Percentiles rank a stretch among this genome's conserved stretches.
phyloP scores from a whole-genome alignment of 2,888 invertebrate species.

The Ectobius pallidus region DNA sequence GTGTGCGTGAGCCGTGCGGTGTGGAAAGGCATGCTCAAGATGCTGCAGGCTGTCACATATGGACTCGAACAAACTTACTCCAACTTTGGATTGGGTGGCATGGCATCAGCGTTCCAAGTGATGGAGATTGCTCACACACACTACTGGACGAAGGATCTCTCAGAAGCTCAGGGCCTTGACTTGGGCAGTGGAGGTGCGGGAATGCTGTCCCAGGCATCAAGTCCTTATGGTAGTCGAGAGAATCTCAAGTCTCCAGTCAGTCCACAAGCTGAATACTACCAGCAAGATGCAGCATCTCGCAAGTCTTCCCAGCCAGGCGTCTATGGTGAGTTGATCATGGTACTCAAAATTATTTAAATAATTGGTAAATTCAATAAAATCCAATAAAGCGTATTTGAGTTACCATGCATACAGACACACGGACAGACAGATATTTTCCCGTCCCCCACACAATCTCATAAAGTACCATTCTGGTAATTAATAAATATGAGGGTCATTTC shows the following conservation, averaged over 20 bases:
- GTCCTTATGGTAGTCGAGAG: slow-evolving; percentile 72
- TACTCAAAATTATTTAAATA: too few relatives aligned
- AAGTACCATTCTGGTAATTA: too few relatives aligned
- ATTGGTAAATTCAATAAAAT: too few relatives aligned
- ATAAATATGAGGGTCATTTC: too few relatives aligned
- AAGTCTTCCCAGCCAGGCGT: slow-evolving; percentile 71
- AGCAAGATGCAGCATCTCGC: slow-evolving; percentile 60
- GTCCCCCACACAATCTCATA: too few relatives aligned
- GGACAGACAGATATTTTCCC: too few relatives aligned
- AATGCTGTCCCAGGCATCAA: slow-evolving; percentile 62
- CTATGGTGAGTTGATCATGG: slow-evolving; percentile 44
- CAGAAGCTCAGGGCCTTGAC: slow-evolving; percentile 56
- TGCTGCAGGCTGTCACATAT: slow-evolving; percentile 85
- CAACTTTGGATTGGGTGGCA: slow-evolving; percentile 94
- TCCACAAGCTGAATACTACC: slow-evolving; percentile 58
- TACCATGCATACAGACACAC: too few relatives aligned
- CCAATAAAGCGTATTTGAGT: too few relatives aligned
- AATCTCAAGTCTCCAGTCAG: slow-evolving; percentile 70
- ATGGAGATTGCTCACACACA: slow-evolving; percentile 99
- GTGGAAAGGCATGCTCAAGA: slow-evolving; percentile 96
- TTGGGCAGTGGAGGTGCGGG: slow-evolving; percentile 55
- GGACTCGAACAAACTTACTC: slow-evolving; percentile 91
- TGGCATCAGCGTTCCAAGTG: slow-evolving; percentile 96
- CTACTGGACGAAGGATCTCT: slow-evolving; percentile 90
- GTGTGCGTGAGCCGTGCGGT: slow-evolving; percentile 91